Base-by-base conservation (phyloP, 2,888 invertebrate genomes). In the Chironomus tentans region DNA sequence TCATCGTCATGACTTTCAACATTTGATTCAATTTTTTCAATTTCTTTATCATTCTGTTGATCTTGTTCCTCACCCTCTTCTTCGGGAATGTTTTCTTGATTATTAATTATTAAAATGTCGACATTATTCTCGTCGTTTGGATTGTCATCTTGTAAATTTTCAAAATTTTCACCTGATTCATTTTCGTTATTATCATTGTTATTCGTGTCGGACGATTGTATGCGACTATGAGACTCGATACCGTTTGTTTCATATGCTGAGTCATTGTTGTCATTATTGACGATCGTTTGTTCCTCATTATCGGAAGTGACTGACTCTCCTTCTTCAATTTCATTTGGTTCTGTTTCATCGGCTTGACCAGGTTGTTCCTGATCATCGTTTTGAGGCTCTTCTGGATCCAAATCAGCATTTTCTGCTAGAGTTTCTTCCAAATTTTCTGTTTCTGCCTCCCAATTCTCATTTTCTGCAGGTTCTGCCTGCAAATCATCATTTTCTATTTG, bases 241-340 rank as follows among this genome's bases (percentile, higher is more conserved):
- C 80, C 72, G 79, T 81, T 81, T 80, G 79, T 79, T 80, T 79
- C 78, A 78, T 78, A 78, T 79, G 79, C 78, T 77, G 78, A 78
- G 77, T 78, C 79, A 75, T 78, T 78, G 77, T 79, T 77, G 68
- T 74, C 78, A 28, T 70, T 77, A 76, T 77, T 69, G 65, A 62
- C 61, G 15, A 76, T 71, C 65, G 28, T 77, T 73, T 78, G 77
- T 38, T 74, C 78, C 22, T 70, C 77, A 76, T 77, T 69, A 22
- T 38, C 61, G 15, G 72, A 68, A 68, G 28, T 77, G 28, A 28
- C 24, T 46, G 48, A 68, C 18, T 28, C 50, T 22, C 70, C 47
- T 13, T 77, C 78, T 77, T 65, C 47, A 22, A 28, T 46, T 61
- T 75, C 48, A 48, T 5, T 24, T 38, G 61, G 48, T 22, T 56